Evolutionary conservation across 2,797 vertebrate genomes (phyloP).

Genomic region (Trachops cirrhosus): DNA sequence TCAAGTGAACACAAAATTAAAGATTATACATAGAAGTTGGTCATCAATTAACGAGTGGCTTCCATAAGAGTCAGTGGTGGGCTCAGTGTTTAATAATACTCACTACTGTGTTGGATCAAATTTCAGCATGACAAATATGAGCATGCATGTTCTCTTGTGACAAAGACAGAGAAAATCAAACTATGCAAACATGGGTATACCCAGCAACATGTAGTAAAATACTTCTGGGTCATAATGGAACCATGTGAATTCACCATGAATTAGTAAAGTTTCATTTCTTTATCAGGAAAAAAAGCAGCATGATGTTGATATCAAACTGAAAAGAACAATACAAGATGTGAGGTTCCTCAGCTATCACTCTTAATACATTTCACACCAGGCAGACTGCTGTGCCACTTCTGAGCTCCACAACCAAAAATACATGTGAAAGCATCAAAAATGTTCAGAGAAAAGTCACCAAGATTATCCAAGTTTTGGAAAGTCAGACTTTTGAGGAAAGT

Average conservation of each 20-base stretch:
- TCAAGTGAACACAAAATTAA: neutral
- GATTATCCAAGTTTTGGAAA: conserved; percentile 49
- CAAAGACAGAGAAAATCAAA: neutral
- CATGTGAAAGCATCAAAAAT: neutral
- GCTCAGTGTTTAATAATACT: neutral
- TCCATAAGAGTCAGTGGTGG: neutral
- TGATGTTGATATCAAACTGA: neutral
- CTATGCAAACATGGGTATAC: neutral
- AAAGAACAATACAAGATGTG: neutral
- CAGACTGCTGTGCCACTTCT: neutral
- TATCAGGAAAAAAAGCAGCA: neutral
- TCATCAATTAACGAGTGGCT: neutral
- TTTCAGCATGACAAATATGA: neutral
- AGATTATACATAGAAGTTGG: neutral
- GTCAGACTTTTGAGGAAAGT: conserved; percentile 32
- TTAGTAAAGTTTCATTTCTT: neutral
- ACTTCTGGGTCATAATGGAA: neutral
- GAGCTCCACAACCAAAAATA: neutral
- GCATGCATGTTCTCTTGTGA: neutral
- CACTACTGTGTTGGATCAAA: neutral
- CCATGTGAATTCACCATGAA: neutral
- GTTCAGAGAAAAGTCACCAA: conserved; percentile 35
- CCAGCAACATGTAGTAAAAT: neutral
- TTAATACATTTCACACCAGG: neutral
- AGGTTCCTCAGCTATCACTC: neutral